Percentiles rank a stretch among this genome's conserved stretches.
These are phyloP conservation scores for Yponomeuta evonymella DNA, from an alignment of 2,888 invertebrate species.

Conservation along the genomic window DNA sequence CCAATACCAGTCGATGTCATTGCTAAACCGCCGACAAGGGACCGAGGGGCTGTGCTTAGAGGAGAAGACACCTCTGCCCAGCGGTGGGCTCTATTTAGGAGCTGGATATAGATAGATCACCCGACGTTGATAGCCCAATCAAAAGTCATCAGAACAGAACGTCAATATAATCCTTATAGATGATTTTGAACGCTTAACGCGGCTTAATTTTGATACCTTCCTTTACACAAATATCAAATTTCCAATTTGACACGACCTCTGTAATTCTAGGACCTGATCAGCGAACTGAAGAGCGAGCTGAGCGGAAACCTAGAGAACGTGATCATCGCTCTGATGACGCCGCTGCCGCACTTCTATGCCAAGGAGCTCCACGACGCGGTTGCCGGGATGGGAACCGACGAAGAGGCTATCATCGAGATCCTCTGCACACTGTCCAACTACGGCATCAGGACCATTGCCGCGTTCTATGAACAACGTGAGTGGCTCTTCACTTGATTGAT, in stretches of 20 bases:
- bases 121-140: too few species aligned
- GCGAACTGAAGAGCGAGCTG: slow-evolving; percentile 91
- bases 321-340: slow-evolving; percentile 93
- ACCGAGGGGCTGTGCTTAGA: too few species aligned
- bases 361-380: slow-evolving; percentile 93
- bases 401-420: slow-evolving; percentile 94
- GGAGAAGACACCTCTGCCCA: too few species aligned
- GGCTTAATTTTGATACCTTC: background rate
- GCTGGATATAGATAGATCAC: too few species aligned
- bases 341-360: slow-evolving; percentile 92
- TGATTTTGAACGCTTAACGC: too few species aligned
- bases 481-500: slow-evolving; percentile 24
- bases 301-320: slow-evolving; percentile 93
- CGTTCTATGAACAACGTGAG: slow-evolving; percentile 88
- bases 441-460: slow-evolving; percentile 89
- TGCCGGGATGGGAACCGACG: slow-evolving; percentile 90
- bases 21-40: too few species aligned
- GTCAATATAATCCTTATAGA: too few species aligned
- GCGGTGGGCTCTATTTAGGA: too few species aligned
- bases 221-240: background rate
- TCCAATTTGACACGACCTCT: background rate
- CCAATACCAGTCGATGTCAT: too few species aligned
- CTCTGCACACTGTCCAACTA: slow-evolving; percentile 94
- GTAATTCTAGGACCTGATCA: slow-evolving; percentile 80
- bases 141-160: too few species aligned